Percentiles rank a stretch among this genome's conserved stretches.
These are phyloP conservation scores for Calliopsis andreniformis DNA, from an alignment of 1,140 invertebrate species.

Conservation along the genomic window DNA sequence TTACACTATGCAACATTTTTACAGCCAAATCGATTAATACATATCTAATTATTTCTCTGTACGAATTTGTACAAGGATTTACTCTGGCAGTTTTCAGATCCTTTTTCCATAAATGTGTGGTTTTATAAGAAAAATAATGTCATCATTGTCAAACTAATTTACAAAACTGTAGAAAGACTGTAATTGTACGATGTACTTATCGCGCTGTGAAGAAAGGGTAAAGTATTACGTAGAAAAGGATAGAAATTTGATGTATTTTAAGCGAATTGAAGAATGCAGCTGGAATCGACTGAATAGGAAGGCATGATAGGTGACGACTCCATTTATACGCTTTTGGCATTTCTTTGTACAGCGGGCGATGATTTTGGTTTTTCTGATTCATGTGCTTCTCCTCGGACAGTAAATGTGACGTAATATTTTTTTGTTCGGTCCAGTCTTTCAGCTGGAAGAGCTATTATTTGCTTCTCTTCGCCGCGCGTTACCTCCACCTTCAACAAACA, in stretches of 20 bases:
- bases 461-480: conserved; percentile 89
- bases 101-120: neutral
- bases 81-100: conserved; percentile 48
- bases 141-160: neutral
- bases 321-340: conserved; percentile 75
- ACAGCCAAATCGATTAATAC: conserved; percentile 3
- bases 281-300: neutral
- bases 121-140: conserved; percentile 3
- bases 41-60: conserved; percentile 23
- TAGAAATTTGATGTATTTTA: conserved; percentile 8
- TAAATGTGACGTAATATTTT: conserved; percentile 94
- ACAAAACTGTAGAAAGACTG: neutral
- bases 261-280: neutral
- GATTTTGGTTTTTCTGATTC: conserved; percentile 66
- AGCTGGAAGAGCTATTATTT: conserved; percentile 91
- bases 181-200: neutral
- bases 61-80: conserved; percentile 17
- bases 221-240: conserved; percentile 21
- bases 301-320: neutral
- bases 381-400: conserved; percentile 86
- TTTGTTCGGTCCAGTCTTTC: conserved; percentile 93
- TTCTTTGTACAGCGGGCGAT: conserved; percentile 67
- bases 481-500: conserved; percentile 84
- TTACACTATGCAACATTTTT: conserved; percentile 17
- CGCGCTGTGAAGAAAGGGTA: neutral